Evolutionary conservation across 1,140 invertebrate species (phyloP), one percentile per base, ranked within the genome.

Genomic region (Brachionus plicatilis): DNA sequence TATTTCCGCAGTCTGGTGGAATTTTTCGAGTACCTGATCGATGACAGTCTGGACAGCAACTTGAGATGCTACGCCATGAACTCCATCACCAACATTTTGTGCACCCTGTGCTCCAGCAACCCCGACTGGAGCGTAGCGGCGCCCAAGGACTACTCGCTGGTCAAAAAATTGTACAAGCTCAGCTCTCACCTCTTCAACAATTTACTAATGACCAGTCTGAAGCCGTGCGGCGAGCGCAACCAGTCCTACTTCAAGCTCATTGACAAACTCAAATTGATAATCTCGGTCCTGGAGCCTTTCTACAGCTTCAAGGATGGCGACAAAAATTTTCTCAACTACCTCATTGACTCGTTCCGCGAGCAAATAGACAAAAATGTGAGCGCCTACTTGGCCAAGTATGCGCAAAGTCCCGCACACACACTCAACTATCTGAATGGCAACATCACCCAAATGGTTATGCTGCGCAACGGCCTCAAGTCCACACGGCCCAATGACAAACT

Each of bases 281-380:
- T 60, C 27, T 45, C 41, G 2, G 41, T 65, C 6, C 17, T 82
- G n/a, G 79, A 82, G 27, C 79, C 79, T 6, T 65, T 82, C 65
- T 45, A 65, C 20, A 65, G 50, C 27, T 56, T 37, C 20, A 65
- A 56, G 29, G 76, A 80, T 53, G 45, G 43, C 24, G 76, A 65
- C n/a, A 56, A 80, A 80, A 56, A 65, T 27, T 65, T 80, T 11
- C 45, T 82, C 8, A 60, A 60, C 41, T 43, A 17, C 17, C 6
- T 82, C 9, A 43, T 82, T 45, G 79, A 82, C 27, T 82, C 79
- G 11, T 82, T 82, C 45, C 33, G 53, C 4, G 53, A 65, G 12
- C 37, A 47, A 43, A 66, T 82, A 29, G 79, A 82, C 33, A 82
- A 82, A 82, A 82, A 68, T 47, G 1, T 82, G n/a, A 82, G 43